Evolutionary conservation across 2,113 vertebrate genomes (phyloP), one percentile per base, ranked within the genome.

Genomic region (Merops nubicus): DNA sequence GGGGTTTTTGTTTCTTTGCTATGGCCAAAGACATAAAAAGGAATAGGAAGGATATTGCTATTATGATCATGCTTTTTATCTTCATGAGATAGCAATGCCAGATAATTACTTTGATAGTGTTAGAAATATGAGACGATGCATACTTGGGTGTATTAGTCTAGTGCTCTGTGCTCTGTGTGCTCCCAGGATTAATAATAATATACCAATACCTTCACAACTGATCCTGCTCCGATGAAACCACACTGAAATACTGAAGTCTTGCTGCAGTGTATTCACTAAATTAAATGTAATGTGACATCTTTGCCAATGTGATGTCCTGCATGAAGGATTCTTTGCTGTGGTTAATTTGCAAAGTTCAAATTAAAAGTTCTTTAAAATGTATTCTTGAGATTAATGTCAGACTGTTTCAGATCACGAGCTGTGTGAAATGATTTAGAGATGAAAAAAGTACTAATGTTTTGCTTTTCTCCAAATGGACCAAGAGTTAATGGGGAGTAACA

Each of bases 341-440:
- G 68, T 74, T 93, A 96, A 94, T 96, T 93, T 89, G 72, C 38
- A 34, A 70, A 94, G 54, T 69, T 95, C 38, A 81, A 82, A 92
- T 86, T 77, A 77, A 70, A 89, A 90, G 26, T 94, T 88, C 81
- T 65, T 91, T 67, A 8, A 47, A 31, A 60, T 95, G 20, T 43
- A 23, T 83, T 95, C n/a, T 80, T 74, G 67, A 43, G 47, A 81
- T 81, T 84, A 91, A 84, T 93, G 64, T 72, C 74, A n/a, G n/a
- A 47, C 64, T 67, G 72, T 88, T 86, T 93, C 42, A 50, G 85
- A 67, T 91, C 82, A 84, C 34, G 54, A 89, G 31, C 42, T 83
- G 15, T 64, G 34, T 73, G 50, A 91, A 73, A 65, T 80, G 23
- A 50, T 69, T 78, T 91, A 85, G 40, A 60, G 57, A 83, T 53